A percentile compares a stretch with the other conserved stretches of the same genome.
phyloP scores from a whole-genome alignment of 2,113 vertebrate species.

The Muscicapa adusta region DNA sequence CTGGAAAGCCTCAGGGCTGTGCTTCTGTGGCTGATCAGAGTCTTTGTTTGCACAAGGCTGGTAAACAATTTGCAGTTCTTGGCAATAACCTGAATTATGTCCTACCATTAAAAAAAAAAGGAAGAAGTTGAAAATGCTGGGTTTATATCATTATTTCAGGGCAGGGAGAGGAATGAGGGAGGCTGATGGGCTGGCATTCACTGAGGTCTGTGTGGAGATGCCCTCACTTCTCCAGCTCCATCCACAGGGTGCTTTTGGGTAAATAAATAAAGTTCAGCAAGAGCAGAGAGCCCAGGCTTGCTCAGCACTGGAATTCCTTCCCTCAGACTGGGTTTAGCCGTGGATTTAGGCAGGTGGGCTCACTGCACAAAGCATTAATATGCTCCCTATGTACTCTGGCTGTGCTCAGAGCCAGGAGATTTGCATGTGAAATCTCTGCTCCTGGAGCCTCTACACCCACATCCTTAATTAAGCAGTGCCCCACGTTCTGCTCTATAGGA shows the following conservation, averaged over 20 bases:
- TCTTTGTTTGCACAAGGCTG: slow-evolving; percentile 22
- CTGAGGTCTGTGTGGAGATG: neutral
- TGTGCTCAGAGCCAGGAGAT: neutral
- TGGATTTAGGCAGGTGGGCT: neutral
- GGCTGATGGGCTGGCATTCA: neutral
- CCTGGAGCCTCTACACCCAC: slow-evolving; percentile 20
- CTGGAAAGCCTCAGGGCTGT: slow-evolving; percentile 42
- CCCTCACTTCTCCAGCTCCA: neutral
- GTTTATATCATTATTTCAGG: neutral
- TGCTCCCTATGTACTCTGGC: neutral
- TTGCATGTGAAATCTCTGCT: slow-evolving; percentile 15
- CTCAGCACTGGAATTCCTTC: neutral
- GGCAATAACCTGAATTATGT: slow-evolving; percentile 39
- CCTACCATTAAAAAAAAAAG: neutral
- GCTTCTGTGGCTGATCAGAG: neutral
- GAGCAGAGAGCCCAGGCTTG: neutral
- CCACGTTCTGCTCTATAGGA: neutral
- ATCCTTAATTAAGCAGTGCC: slow-evolving; percentile 19
- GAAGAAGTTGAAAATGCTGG: neutral
- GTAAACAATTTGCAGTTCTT: slow-evolving; percentile 46
- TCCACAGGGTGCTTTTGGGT: neutral
- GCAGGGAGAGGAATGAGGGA: neutral
- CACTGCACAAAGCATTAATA: neutral
- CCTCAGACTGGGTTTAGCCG: neutral
- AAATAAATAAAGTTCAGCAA: neutral